These are phyloP conservation scores for Falcaria lacertinaria DNA, from an alignment of 2,888 invertebrate genomes.

Conservation along the genomic window DNA sequence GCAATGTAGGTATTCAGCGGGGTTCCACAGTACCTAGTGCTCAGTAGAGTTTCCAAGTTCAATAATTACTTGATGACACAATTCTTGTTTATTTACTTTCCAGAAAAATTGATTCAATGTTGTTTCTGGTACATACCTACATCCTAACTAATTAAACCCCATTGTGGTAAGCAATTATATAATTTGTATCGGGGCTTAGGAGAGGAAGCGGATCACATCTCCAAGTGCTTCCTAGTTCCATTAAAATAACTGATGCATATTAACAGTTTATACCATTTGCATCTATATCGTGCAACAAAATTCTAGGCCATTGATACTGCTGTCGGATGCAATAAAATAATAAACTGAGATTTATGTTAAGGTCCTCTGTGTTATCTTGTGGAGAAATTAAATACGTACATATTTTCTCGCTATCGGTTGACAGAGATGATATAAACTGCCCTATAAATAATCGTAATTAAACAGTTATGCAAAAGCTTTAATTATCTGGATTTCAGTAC, in stretches of 20 bases:
- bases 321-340: slow-evolving; percentile 11
- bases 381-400: slow-evolving; percentile 43
- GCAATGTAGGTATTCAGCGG: no score
- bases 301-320: no score
- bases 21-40: no score
- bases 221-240: neutral
- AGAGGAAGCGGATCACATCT: neutral
- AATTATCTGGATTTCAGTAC: slow-evolving; percentile 44
- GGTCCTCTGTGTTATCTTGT: slow-evolving; percentile 51
- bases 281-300: no score
- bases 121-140: neutral
- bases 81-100: neutral
- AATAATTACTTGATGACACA: neutral
- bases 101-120: neutral
- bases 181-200: neutral
- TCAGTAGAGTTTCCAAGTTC: neutral
- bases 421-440: slow-evolving; percentile 16
- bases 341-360: slow-evolving; percentile 51
- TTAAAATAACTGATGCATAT: no score
- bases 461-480: slow-evolving; percentile 30
- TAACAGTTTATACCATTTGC: no score
- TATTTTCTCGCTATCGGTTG: slow-evolving; percentile 35
- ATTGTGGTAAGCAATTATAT: neutral
- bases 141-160: neutral
- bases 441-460: slow-evolving; percentile 14